Evolutionary conservation across 2,888 invertebrate species (phyloP).

Genomic region (Drosophila trichaetosa): DNA sequence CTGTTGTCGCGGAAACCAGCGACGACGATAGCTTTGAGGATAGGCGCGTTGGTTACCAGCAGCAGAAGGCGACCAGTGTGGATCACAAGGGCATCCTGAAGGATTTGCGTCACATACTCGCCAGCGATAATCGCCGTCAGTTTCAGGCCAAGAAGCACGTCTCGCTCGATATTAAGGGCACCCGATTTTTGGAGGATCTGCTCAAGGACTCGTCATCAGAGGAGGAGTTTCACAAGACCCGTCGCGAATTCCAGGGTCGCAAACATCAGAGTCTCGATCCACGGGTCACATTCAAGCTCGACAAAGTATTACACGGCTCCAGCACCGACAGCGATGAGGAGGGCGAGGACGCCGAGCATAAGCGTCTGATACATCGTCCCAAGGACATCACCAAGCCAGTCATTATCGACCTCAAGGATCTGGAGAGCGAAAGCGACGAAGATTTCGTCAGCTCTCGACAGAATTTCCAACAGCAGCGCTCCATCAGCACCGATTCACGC

Average conservation of each 20-base stretch:
- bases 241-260: slow-evolving; percentile 84
- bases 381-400: slow-evolving; percentile 85
- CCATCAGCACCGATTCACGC: slow-evolving; percentile 88
- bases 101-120: slow-evolving; percentile 84
- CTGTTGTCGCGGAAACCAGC: slow-evolving; percentile 76
- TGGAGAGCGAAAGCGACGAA: slow-evolving; percentile 84
- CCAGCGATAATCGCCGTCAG: slow-evolving; percentile 83
- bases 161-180: slow-evolving; percentile 84
- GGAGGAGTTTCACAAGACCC: slow-evolving; percentile 84
- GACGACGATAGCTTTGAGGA: slow-evolving; percentile 85
- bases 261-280: slow-evolving; percentile 85
- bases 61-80: slow-evolving; percentile 84
- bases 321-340: slow-evolving; percentile 84
- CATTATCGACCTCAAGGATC: slow-evolving; percentile 84
- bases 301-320: slow-evolving; percentile 83
- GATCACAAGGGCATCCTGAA: slow-evolving; percentile 85
- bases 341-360: slow-evolving; percentile 83
- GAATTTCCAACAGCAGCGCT: slow-evolving; percentile 88
- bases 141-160: slow-evolving; percentile 85
- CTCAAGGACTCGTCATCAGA: slow-evolving; percentile 85
- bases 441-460: slow-evolving; percentile 87
- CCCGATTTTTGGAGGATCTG: slow-evolving; percentile 84
- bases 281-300: slow-evolving; percentile 84
- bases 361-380: slow-evolving; percentile 83
- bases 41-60: slow-evolving; percentile 84